phyloP scores from a whole-genome alignment of 2,888 invertebrate species.

The Odontocolon sp. region DNA sequence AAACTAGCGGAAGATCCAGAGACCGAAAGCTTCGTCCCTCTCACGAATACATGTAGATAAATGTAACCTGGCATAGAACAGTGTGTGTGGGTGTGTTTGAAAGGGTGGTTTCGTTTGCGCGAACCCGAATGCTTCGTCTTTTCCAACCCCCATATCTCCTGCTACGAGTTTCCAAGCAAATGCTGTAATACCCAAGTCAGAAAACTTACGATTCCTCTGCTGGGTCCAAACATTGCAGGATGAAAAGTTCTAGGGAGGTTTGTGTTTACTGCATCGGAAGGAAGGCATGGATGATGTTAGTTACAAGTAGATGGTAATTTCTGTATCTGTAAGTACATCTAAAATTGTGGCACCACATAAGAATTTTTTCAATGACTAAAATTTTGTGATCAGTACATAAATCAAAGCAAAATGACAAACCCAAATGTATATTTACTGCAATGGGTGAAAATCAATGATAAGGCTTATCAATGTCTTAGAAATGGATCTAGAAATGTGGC shows the following conservation, averaged over 20 bases:
- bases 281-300: too few relatives aligned
- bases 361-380: too few relatives aligned
- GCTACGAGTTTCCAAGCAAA: conserved; percentile 7
- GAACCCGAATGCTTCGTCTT: conserved; percentile 14
- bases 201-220: conserved; percentile 5
- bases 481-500: too few relatives aligned
- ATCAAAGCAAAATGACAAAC: too few relatives aligned
- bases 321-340: too few relatives aligned
- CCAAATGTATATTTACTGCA: too few relatives aligned
- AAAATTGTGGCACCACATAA: too few relatives aligned
- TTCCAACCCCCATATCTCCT: background rate
- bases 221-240: background rate
- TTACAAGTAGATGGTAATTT: too few relatives aligned
- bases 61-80: background rate
- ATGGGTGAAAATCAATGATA: too few relatives aligned
- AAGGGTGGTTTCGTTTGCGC: conserved; percentile 2
- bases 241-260: background rate
- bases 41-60: background rate
- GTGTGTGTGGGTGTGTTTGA: background rate
- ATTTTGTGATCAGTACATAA: too few relatives aligned
- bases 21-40: conserved; percentile 68
- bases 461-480: too few relatives aligned
- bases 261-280: too few relatives aligned
- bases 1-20: conserved; percentile 73
- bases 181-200: background rate